phyloP scores from a whole-genome alignment of 2,797 vertebrate genomes.

The Chiroxiphia lanceolata region DNA sequence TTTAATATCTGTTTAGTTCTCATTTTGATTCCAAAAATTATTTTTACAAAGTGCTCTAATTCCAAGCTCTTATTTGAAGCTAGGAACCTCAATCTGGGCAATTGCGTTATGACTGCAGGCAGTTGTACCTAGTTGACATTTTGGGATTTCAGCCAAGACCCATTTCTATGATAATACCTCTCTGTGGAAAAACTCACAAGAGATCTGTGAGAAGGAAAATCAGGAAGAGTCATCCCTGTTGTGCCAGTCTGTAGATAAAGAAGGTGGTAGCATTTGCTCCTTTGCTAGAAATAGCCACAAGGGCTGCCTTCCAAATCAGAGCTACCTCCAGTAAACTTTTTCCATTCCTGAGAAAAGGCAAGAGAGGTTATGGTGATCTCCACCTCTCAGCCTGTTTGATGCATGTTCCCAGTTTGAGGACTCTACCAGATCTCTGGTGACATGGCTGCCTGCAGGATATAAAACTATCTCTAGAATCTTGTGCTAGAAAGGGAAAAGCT shows the following conservation, averaged over 20 bases:
- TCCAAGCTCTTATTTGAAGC: not conserved
- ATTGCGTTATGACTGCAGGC: not conserved
- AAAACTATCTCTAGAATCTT: not conserved
- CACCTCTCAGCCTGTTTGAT: not conserved
- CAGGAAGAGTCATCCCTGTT: not conserved
- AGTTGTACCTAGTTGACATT: not conserved
- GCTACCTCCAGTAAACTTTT: not conserved
- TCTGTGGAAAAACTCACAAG: not conserved
- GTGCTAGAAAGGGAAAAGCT: not conserved
- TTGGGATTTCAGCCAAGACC: not conserved
- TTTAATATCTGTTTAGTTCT: not conserved
- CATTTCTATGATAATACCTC: not conserved
- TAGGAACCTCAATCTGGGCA: not conserved
- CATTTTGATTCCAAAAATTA: not conserved
- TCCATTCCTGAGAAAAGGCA: not conserved
- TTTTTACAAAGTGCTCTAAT: not conserved
- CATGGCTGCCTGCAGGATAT: not conserved
- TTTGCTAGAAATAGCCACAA: not conserved
- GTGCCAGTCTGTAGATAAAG: not conserved
- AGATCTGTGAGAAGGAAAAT: not conserved
- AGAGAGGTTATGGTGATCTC: not conserved
- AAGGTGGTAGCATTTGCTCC: not conserved
- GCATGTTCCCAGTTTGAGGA: too few relatives aligned
- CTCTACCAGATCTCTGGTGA: not conserved
- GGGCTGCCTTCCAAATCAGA: not conserved